Percentiles rank a stretch among this genome's conserved stretches.
phyloP scores from a whole-genome alignment of 2,113 vertebrate genomes.

The Zeus faber region DNA sequence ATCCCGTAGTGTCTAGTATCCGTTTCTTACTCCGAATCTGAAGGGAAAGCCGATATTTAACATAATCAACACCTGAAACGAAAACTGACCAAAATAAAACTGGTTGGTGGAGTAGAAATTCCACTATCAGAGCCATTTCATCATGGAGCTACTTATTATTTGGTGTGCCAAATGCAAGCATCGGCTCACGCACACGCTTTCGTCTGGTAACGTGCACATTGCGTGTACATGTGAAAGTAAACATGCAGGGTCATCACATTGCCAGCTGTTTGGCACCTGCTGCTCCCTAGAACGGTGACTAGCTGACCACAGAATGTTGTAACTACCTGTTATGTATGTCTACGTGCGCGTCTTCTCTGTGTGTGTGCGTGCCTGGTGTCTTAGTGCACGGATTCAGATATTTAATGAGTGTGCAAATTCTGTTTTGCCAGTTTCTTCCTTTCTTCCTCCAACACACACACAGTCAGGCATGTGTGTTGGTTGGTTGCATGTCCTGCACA shows the following conservation, averaged over 20 bases:
- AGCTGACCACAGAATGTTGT: background rate
- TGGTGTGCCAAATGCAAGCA: background rate
- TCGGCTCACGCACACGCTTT: background rate
- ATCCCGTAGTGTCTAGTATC: too few species aligned
- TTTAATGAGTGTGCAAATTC: background rate
- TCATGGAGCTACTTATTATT: background rate
- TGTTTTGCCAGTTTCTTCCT: too few species aligned
- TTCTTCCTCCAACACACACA: background rate
- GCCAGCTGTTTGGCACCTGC: slow-evolving; percentile 1
- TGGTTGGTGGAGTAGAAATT: too few species aligned
- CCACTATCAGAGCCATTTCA: too few species aligned
- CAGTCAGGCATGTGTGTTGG: background rate
- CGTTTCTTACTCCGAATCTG: too few species aligned
- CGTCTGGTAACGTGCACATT: too few species aligned
- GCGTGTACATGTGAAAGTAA: slow-evolving; percentile 1
- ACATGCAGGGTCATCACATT: background rate
- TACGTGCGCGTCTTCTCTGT: background rate
- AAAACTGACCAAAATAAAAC: too few species aligned
- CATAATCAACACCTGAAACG: too few species aligned
- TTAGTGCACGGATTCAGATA: background rate
- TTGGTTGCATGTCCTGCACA: background rate
- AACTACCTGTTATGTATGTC: slow-evolving; percentile 1
- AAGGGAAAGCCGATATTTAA: too few species aligned
- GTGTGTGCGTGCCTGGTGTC: background rate
- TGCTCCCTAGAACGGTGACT: background rate